Percentiles rank a stretch among this genome's conserved stretches.
Evolutionary conservation across 1,140 invertebrate genomes (phyloP).

Genomic region (Drosophila eugracilis): DNA sequence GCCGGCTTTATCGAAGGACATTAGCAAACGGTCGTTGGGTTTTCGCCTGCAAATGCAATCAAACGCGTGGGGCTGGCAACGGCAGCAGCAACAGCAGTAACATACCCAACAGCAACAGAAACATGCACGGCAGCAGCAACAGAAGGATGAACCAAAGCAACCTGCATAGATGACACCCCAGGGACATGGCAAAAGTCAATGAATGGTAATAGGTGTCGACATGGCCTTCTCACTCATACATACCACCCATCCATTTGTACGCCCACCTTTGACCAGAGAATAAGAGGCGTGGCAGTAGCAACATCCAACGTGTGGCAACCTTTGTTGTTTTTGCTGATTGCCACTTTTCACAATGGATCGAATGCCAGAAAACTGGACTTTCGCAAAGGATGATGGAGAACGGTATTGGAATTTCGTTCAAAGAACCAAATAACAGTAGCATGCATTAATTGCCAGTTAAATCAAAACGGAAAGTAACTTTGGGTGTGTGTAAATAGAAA

Average conservation of each 20-base stretch:
- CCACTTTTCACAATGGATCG: conserved; percentile 77
- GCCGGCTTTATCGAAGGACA: conserved; percentile 81
- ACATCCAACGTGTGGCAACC: conserved; percentile 52
- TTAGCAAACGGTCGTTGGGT: conserved; percentile 80
- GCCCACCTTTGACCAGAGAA: neutral
- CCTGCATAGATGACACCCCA: conserved; percentile 84
- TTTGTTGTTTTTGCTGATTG: conserved; percentile 81
- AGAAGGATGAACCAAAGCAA: conserved; percentile 68
- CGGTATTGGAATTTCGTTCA: neutral
- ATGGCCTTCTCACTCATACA: conserved; percentile 49
- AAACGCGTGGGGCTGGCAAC: conserved; percentile 51
- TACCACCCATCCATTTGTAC: neutral
- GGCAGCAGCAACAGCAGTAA: neutral
- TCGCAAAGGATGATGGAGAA: neutral
- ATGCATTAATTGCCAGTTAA: conserved; percentile 83
- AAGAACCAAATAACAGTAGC: conserved; percentile 22
- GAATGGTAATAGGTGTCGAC: conserved; percentile 83
- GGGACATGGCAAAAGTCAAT: conserved; percentile 82
- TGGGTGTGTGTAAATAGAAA: too few species aligned
- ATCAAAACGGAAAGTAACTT: conserved; percentile 68
- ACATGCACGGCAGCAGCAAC: conserved; percentile 18
- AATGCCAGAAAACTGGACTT: conserved; percentile 40
- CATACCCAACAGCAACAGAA: conserved; percentile 15
- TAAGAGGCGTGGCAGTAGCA: conserved; percentile 43
- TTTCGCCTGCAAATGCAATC: conserved; percentile 78